Base-by-base conservation (phyloP, 2,113 vertebrate genomes). In the Chlorocebus sabaeus region DNA sequence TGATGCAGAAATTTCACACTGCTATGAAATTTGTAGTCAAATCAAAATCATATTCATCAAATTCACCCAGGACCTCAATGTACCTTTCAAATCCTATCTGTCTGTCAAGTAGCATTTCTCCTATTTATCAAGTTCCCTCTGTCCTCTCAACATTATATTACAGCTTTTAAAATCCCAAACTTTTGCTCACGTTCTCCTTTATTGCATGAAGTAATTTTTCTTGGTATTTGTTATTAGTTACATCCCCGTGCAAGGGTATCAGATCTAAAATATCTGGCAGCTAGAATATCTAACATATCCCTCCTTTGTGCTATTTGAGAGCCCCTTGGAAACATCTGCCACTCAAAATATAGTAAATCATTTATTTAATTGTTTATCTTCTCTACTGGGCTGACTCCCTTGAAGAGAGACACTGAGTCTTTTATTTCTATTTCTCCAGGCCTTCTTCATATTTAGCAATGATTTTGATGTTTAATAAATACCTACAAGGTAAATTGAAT, bases 401-500 rank as follows among this genome's bases (percentile, higher is more conserved):
- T 95, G n/a, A 88, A 90, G 75, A 84, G 2, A 96, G 57, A 88
- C 9, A 64, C 1, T 8, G 20, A 80, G 32, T 73, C 40, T 87
- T 89, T 83, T 61, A 35, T 79, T 12, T 72, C 48, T 45, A 78
- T 89, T 91, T 95, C 38, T 86, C 23, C 12, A 61, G 23, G 16
- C 6, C 76, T n/a, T 89, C 64, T 90, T 88, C 67, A 43, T 67
- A 80, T 27, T 92, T 89, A 78, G 13, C 2, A 43, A 61, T 61
- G 17, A 93, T 90, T 79, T 86, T 86, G n/a, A 55, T 92, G 22
- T 38, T 67, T 79, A 79, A 68, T 61, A 95, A 67, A 93, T 87
- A 70, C 38, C 43, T 93, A 57, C 79, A 89, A 87, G 43, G 27
- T 82, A 84, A 83, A 75, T 18, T 79, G 64, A 83, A 91, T 70